Evolutionary conservation across 2,797 vertebrate species (phyloP).

Genomic region (Haliaeetus vocifer): DNA sequence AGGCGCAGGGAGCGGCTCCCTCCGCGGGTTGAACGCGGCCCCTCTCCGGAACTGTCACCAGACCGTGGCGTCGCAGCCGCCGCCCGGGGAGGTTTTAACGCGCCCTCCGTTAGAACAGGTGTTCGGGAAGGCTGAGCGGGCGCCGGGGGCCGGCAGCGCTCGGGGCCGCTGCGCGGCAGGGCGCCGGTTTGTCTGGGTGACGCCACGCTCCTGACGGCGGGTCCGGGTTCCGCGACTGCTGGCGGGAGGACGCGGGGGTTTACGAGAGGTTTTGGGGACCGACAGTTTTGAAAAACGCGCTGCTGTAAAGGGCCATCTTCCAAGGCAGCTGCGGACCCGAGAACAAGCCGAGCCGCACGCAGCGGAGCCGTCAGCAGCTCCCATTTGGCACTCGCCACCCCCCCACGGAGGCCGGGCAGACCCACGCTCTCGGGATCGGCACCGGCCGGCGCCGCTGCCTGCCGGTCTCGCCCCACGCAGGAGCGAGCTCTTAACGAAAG

Average conservation of each 20-base stretch:
- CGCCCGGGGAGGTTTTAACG: too few species aligned
- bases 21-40: too few species aligned
- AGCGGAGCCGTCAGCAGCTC: fast-evolving
- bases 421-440: not conserved
- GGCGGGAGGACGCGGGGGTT: too few species aligned
- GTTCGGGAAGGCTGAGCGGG: not conserved
- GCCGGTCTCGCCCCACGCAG: not conserved
- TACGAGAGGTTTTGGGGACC: too few species aligned
- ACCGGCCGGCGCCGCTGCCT: not conserved
- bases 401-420: too few species aligned
- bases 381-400: too few species aligned
- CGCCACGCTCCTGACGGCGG: not conserved
- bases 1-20: not conserved
- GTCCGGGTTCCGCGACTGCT: not conserved
- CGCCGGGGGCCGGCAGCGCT: too few species aligned
- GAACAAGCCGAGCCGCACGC: not conserved
- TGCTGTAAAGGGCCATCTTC: too few species aligned
- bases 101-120: not conserved
- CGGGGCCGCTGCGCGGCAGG: fast-evolving
- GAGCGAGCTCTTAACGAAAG: not conserved
- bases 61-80: not conserved
- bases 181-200: too few species aligned
- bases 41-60: not conserved
- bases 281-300: too few species aligned
- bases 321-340: not conserved